phyloP scores from a whole-genome alignment of 1,140 invertebrate genomes.

The Agrilus planipennis region DNA sequence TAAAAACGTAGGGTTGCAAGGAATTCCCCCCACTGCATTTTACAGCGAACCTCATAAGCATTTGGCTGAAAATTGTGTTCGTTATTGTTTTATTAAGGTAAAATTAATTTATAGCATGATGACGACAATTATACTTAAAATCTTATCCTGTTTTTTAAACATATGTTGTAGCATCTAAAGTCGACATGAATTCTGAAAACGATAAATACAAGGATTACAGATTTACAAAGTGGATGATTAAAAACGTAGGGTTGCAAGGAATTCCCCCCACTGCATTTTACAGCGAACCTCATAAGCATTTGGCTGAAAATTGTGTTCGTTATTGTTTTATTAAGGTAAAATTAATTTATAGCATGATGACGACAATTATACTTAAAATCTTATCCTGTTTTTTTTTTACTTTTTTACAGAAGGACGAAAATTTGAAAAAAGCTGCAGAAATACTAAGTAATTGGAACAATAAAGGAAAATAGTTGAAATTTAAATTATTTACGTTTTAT shows the following conservation, averaged over 20 bases:
- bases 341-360: too few relatives aligned
- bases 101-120: conserved; percentile 36
- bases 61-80: conserved; percentile 72
- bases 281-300: conserved; percentile 58
- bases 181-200: conserved; percentile 48
- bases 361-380: conserved; percentile 4
- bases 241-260: conserved; percentile 77
- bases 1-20: conserved; percentile 78
- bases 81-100: conserved; percentile 51
- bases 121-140: neutral
- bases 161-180: conserved; percentile 39
- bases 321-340: conserved; percentile 47
- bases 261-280: conserved; percentile 93
- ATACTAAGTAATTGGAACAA: conserved; percentile 48
- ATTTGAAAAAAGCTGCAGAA: conserved; percentile 53
- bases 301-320: conserved; percentile 77
- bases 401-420: conserved; percentile 57
- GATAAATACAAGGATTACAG: conserved; percentile 69
- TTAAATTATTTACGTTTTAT: too few relatives aligned
- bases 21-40: conserved; percentile 88
- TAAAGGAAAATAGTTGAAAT: too few relatives aligned
- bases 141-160: neutral
- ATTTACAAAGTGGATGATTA: conserved; percentile 88
- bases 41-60: conserved; percentile 70
- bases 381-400: conserved; percentile 12